Conservation (phyloP, 2,888 invertebrate genomes). For the Schizotus pectinicornis region DNA sequence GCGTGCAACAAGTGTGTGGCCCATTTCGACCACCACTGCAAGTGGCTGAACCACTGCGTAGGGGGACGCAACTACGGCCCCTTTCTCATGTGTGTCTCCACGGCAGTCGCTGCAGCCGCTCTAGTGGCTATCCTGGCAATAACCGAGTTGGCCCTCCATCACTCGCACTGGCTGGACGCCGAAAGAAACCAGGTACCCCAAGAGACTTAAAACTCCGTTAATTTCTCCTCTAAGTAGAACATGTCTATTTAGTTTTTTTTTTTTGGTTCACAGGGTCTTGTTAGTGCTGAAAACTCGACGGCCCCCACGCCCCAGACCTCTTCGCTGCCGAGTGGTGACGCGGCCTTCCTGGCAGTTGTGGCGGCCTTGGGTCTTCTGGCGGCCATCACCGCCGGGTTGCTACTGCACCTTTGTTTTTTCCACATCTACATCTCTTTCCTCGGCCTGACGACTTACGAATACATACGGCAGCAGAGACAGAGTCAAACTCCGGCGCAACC, state of each 20-base stretch:
- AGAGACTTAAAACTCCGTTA: not conserved
- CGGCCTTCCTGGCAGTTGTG: slow-evolving; percentile 66
- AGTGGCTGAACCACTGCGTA: slow-evolving; percentile 98
- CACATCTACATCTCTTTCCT: slow-evolving; percentile 85
- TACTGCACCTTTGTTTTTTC: slow-evolving; percentile 85
- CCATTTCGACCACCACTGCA: slow-evolving; percentile 96
- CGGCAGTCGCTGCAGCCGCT: slow-evolving; percentile 75
- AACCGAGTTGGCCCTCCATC: slow-evolving; percentile 72
- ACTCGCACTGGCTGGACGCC: slow-evolving; percentile 60
- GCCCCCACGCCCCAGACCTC: slow-evolving; percentile 41
- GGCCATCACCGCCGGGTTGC: slow-evolving; percentile 76
- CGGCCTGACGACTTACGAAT: slow-evolving; percentile 90
- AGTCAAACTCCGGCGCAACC: slow-evolving; percentile 36
- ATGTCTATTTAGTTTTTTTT: not conserved
- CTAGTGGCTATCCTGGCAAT: slow-evolving; percentile 74
- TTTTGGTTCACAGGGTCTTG: slow-evolving; percentile 10
- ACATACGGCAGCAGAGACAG: slow-evolving; percentile 68
- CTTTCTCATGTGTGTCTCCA: slow-evolving; percentile 80
- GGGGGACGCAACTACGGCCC: slow-evolving; percentile 88
- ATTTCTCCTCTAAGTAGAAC: not conserved
- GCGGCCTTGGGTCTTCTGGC: slow-evolving; percentile 72
- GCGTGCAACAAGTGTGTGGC: slow-evolving; percentile 97
- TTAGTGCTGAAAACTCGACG: slow-evolving; percentile 36
- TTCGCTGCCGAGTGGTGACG: slow-evolving; percentile 61
- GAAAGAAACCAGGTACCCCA: slow-evolving; percentile 35